phyloP scores from a whole-genome alignment of 2,888 invertebrate species.

The Ischnura elegans region DNA sequence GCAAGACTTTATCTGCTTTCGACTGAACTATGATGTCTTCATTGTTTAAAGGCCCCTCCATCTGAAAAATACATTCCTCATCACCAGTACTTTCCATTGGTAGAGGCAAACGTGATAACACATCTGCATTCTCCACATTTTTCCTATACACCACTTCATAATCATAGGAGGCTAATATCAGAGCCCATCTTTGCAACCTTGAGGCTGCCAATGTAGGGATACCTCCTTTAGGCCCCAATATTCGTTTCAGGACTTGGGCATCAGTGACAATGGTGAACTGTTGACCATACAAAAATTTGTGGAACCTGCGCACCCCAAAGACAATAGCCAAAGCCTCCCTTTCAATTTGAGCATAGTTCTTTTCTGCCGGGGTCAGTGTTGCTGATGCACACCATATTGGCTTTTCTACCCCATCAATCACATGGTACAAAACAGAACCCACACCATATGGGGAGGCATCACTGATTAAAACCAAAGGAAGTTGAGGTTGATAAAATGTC shows the following conservation, averaged over 20 bases:
- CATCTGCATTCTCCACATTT: neutral
- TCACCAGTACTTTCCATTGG: neutral
- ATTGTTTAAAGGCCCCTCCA: neutral
- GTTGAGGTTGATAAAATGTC: no score
- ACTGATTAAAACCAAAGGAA: no score
- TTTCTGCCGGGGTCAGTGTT: neutral
- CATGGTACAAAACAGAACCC: no score
- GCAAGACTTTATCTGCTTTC: no score
- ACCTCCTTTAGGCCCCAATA: neutral
- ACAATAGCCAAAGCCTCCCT: neutral
- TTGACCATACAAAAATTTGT: neutral
- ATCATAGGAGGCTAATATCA: neutral
- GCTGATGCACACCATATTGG: no score
- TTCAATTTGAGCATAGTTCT: neutral
- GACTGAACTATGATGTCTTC: no score
- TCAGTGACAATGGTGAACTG: neutral
- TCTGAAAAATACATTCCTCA: neutral
- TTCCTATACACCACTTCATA: neutral
- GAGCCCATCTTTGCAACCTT: neutral
- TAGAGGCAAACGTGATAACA: neutral
- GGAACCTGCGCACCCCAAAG: neutral
- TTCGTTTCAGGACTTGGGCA: neutral
- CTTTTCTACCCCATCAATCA: no score
- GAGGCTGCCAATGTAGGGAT: neutral
- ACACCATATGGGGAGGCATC: no score